Base-by-base conservation (phyloP, 2,113 vertebrate species). In the Boleophthalmus pectinirostris region DNA sequence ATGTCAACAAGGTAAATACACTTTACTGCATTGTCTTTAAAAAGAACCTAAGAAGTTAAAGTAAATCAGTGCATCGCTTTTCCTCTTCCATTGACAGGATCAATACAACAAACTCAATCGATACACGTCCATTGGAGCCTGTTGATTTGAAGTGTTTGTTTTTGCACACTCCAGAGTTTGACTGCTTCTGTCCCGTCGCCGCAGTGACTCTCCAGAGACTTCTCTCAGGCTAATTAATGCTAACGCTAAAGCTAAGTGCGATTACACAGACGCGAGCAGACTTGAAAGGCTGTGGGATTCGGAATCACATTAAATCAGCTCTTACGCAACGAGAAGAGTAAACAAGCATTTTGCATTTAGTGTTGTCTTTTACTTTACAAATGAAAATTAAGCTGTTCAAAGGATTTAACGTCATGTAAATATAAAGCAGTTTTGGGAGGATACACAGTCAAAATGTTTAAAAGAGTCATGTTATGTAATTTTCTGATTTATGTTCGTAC, bases 341-440 rank as follows among this genome's bases (percentile, higher is more conserved):
- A 75, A 78, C 66, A 74, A 65, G 45, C 64, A 16, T 15, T 0
- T 57, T 15, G 45, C 18, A 58, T 83, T 74, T 74, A 8, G 24
- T 69, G 57, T 60, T 77, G 58, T 64, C 68, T 25, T 66, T 64
- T 57, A 51, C 64, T 58, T 78, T 33, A 68, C 20, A 46, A 70
- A 35, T 8, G 5, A 14, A 47, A 46, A 81, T 81, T 68, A 73
- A 77, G 73, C 66, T 56, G 72, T 82, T 84, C 72, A 79, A 80
- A 51, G 58, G 57, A 74, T 66, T 58, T 65, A 38, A 0, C 24
- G 3, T 46, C n/a, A 57, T n/a, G 38, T 72, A 64, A 20, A 35
- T 61, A 33, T 18, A 12, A 29, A 6, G 58, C 58, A 18, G 25
- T 25, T 63, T 35, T 15, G 57, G 11, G 23, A 15, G 12, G 23